A percentile compares a stretch with the other conserved stretches of the same genome.
Evolutionary conservation across 1,140 invertebrate species (phyloP).

Genomic region (Cryptotermes secundus): DNA sequence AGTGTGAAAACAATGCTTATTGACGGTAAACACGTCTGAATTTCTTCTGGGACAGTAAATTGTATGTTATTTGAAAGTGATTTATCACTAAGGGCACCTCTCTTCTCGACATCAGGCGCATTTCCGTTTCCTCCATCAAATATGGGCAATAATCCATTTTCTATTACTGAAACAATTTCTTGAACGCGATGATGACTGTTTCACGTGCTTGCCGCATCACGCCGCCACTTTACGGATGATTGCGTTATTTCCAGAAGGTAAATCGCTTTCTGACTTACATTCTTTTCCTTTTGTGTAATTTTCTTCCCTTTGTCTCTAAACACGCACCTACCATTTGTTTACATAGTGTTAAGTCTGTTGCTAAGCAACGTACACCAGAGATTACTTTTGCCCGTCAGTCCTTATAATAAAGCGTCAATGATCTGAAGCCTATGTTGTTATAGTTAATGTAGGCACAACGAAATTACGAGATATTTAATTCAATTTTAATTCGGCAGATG

Average conservation of each 20-base stretch:
- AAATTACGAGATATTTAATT: background rate
- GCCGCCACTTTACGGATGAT: background rate
- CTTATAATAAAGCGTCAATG: background rate
- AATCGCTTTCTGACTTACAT: background rate
- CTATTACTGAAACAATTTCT: background rate
- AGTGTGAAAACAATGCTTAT: too few relatives aligned
- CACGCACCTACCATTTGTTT: background rate
- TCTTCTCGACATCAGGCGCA: background rate
- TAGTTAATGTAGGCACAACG: background rate
- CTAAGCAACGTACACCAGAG: background rate
- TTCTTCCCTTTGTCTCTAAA: background rate
- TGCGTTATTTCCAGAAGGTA: background rate
- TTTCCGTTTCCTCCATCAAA: background rate
- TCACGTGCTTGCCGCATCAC: background rate
- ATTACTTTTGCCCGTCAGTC: background rate
- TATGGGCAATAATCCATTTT: background rate
- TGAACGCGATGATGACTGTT: background rate
- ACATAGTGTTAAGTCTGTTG: background rate
- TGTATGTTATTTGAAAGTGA: background rate
- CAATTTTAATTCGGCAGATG: background rate
- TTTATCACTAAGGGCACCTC: background rate
- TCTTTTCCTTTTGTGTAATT: background rate
- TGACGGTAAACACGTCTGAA: too few relatives aligned
- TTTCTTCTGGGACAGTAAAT: too few relatives aligned
- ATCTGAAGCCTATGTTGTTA: background rate